Evolutionary conservation across 2,888 invertebrate species (phyloP), one percentile per base, ranked within the genome.

Genomic region (Fabriciana adippe): DNA sequence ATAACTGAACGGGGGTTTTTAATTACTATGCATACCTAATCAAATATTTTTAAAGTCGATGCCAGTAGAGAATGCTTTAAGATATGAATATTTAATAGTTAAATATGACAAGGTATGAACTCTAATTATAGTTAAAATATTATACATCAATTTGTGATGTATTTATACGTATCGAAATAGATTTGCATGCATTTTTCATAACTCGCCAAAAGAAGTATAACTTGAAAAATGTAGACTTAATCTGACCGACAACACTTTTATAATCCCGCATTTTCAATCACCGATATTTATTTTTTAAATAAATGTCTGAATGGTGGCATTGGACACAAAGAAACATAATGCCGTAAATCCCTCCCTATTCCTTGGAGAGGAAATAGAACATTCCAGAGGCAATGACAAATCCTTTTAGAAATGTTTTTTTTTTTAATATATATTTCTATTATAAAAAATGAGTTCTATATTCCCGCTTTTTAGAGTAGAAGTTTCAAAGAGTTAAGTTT

Each of bases 261-360:
- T 26, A 59, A 18, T 21, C 6, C 18, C 14, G 51, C 18, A 21
- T 60, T 41, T 67, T 56, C 55, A 18, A 51, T 55, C n/a, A n/a
- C 4, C 53, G 26, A 56, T 55, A 66, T 47, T 56, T 67, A 57
- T 63, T 53, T 50, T 54, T 21, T 54, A 41, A 53, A 64, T 11
- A 54, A 57, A n/a, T 47, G 16, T 55, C 59, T 5, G 31, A 31
- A 14, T 21, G 35, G 35, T 41, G 11, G 26, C 26, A 26, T 57
- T 55, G 55, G 59, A 59, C 45, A 62, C 50, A 64, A 56, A 69
- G 55, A 51, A 50, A 54, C 50, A 55, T 68, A 68, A 71, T 68
- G 68, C 68, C 63, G 55, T 41, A 66, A 71, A 71, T 68, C 68
- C 57, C 47, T 68, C 68, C 47, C 26, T 41, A 41, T 41, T 47